phyloP scores from a whole-genome alignment of 2,888 invertebrate species.

The Campoletis raptor region DNA sequence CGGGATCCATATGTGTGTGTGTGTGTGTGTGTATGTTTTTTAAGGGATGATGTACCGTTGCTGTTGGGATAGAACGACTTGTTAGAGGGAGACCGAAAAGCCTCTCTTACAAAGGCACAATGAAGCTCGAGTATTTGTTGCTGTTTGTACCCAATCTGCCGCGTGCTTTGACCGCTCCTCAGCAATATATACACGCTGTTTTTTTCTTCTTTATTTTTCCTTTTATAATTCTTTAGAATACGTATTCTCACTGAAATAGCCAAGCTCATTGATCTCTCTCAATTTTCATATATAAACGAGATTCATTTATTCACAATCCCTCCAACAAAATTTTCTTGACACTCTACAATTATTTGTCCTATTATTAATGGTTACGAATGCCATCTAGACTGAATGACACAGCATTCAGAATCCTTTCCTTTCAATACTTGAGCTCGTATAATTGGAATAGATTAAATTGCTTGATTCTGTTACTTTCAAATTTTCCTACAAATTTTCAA shows the following conservation, averaged over 20 bases:
- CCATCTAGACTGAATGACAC: constrained; percentile 72
- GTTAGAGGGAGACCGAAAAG: constrained; percentile 55
- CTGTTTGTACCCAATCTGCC: constrained; percentile 82
- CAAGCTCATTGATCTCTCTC: constrained; percentile 38
- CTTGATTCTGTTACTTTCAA: background rate
- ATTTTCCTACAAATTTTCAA: background rate
- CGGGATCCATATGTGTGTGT: background rate
- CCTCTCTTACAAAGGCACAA: constrained; percentile 56
- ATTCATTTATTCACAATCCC: constrained; percentile 29
- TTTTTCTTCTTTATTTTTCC: constrained; percentile 39
- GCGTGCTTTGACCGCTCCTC: constrained; percentile 77
- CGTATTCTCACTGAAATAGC: constrained; percentile 27
- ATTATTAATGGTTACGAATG: constrained; percentile 77
- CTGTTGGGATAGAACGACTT: constrained; percentile 50
- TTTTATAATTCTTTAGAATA: constrained; percentile 30
- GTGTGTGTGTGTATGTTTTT: constrained; percentile 12
- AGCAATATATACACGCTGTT: constrained; percentile 61
- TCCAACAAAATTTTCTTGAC: constrained; percentile 69
- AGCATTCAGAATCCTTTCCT: constrained; percentile 16
- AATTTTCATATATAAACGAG: constrained; percentile 35
- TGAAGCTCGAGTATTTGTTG: constrained; percentile 82
- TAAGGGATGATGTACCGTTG: constrained; percentile 44
- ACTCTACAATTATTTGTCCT: constrained; percentile 82
- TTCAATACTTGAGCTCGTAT: background rate
- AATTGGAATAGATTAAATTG: background rate